These are phyloP conservation scores for Propithecus deckenii DNA, from an alignment of 2,797 vertebrate species.

Conservation along the genomic window DNA sequence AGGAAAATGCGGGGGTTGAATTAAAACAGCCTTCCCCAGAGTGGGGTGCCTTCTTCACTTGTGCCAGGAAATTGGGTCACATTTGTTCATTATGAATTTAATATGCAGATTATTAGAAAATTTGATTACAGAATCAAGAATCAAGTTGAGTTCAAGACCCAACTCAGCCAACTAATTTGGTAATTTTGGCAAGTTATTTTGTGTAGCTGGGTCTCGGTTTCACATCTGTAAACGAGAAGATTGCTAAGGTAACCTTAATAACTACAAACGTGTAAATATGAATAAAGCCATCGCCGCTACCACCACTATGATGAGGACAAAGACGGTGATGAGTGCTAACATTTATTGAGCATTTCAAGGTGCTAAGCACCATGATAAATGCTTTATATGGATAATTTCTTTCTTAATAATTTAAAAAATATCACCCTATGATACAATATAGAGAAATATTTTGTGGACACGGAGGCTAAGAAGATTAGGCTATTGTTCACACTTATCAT, in stretches of 20 bases:
- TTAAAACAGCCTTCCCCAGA: neutral
- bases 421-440: neutral
- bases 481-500: neutral
- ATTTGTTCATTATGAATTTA: conserved; percentile 35
- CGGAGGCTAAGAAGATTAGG: neutral
- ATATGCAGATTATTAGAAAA: conserved; percentile 32
- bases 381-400: neutral
- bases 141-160: conserved; percentile 19
- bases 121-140: conserved; percentile 48
- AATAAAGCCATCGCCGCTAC: neutral
- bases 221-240: conserved; percentile 40
- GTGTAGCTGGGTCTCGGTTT: neutral
- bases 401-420: neutral
- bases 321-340: neutral
- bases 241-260: conserved; percentile 27
- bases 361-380: neutral
- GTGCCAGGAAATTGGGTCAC: neutral
- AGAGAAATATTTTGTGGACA: neutral
- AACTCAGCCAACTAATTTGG: conserved; percentile 48
- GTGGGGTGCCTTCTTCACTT: neutral
- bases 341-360: neutral
- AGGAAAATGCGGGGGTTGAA: neutral
- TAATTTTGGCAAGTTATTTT: conserved; percentile 27
- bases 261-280: neutral
- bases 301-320: neutral